Conservation (phyloP, 2,888 invertebrate genomes). For the Choreutis nemorana region DNA sequence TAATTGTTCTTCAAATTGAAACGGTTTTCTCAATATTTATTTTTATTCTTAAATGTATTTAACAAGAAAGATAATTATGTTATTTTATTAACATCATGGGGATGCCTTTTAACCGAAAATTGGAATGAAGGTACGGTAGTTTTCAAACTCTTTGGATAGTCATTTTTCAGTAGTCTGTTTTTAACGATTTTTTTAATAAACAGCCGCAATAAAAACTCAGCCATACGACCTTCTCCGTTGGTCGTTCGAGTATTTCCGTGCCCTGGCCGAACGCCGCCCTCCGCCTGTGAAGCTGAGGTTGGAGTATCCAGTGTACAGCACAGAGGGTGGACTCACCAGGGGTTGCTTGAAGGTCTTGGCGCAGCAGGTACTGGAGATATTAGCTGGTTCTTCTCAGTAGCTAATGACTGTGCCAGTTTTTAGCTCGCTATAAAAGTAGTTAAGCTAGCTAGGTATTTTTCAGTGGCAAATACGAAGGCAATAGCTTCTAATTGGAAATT, state of each 20-base stretch:
- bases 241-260: constrained; percentile 84
- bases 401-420: no score
- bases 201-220: constrained; percentile 88
- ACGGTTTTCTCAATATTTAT: no score
- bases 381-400: not conserved
- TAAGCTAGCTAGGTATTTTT: no score
- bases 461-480: no score
- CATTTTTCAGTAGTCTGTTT: constrained; percentile 4
- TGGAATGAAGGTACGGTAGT: no score
- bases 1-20: no score
- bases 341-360: constrained; percentile 81
- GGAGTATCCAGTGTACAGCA: constrained; percentile 75
- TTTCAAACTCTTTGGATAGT: not conserved
- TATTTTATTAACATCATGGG: no score
- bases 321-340: constrained; percentile 77
- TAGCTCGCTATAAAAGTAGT: constrained; percentile 1
- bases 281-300: constrained; percentile 83
- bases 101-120: no score
- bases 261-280: constrained; percentile 76
- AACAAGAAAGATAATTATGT: no score
- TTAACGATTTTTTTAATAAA: not conserved
- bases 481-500: no score
- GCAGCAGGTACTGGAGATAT: constrained; percentile 69
- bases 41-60: no score
- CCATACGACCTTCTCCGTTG: constrained; percentile 86